Evolutionary conservation across 2,888 invertebrate species (phyloP), one percentile per base, ranked within the genome.

Genomic region (Caenorhabditis sp.): DNA sequence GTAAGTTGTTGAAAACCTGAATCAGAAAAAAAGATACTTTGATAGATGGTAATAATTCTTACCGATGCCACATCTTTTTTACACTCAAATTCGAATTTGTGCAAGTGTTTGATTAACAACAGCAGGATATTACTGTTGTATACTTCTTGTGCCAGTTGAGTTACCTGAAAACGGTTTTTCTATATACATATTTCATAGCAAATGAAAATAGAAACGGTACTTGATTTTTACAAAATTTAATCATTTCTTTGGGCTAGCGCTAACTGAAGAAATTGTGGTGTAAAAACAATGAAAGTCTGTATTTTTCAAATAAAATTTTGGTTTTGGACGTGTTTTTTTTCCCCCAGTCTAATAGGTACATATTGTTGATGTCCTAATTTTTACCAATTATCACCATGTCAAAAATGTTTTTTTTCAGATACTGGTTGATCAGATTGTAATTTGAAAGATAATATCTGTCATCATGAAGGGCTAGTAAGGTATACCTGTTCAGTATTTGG

Each of bases 31-130:
- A 56, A 27, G 1, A 8, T 4, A 27, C 26, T 5, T 17, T 14
- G 5, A 20, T 12, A 12, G 26, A 7, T 25, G 23, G 12, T 21
- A 25, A 36, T 50, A 25, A 38, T 43, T 52, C 60, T 31, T 26
- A 71, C 97, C 90, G 96, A 95, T 76, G 97, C 97, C 82, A 97
- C 97, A 92, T 99, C 99, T 90, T 99, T 99, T 89, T 97, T 96
- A 58, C 96, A 97, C 92, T 93, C 93, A 88, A 93, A 93, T 87
- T 93, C 93, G 84, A 93, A 91, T 77, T 91, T 91, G 83, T 90
- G 90, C 70, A 93, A 90, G 88, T 92, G 92, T 90, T 95, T 94
- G 89, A 99, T 95, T 78, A 99, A 92, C 85, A 95, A 91, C 84
- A 95, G 91, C 87, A 99, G 91, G 86, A 97, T 91, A 90, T 96